Percentiles rank a stretch among this genome's conserved stretches.
phyloP scores from a whole-genome alignment of 2,113 vertebrate genomes.

The Notarius quadriscutis region DNA sequence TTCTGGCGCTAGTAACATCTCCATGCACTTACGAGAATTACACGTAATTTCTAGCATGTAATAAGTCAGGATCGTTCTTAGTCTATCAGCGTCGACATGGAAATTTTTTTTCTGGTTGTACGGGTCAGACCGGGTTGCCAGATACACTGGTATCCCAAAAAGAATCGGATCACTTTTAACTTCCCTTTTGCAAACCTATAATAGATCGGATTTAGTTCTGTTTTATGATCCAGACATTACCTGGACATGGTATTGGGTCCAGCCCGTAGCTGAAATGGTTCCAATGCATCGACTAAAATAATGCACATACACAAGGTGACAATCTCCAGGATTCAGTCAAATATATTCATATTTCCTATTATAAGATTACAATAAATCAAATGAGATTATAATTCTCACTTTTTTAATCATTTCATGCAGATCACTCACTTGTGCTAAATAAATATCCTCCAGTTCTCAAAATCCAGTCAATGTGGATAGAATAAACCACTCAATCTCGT shows the following conservation, averaged over 20 bases:
- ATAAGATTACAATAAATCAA: background rate
- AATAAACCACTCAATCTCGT: too few species aligned
- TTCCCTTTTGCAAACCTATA: background rate
- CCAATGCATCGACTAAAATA: background rate
- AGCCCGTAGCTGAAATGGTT: background rate
- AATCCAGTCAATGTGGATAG: too few species aligned
- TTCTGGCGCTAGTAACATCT: background rate
- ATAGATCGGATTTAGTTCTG: background rate
- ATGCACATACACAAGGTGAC: background rate
- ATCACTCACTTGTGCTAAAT: too few species aligned
- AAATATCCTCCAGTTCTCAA: too few species aligned
- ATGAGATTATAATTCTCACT: background rate
- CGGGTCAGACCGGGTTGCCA: background rate
- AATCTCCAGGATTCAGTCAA: background rate
- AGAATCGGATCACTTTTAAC: background rate
- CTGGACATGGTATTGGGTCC: background rate
- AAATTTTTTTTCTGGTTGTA: too few species aligned
- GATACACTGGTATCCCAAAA: background rate
- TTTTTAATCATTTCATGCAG: background rate
- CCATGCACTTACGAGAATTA: background rate
- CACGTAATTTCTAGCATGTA: background rate
- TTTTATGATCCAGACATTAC: background rate
- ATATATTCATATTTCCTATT: background rate
- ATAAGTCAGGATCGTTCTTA: slow-evolving; percentile 2
- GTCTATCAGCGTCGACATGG: background rate